Conservation (phyloP, 1,140 invertebrate genomes). For the Eurytemora carolleeae region DNA sequence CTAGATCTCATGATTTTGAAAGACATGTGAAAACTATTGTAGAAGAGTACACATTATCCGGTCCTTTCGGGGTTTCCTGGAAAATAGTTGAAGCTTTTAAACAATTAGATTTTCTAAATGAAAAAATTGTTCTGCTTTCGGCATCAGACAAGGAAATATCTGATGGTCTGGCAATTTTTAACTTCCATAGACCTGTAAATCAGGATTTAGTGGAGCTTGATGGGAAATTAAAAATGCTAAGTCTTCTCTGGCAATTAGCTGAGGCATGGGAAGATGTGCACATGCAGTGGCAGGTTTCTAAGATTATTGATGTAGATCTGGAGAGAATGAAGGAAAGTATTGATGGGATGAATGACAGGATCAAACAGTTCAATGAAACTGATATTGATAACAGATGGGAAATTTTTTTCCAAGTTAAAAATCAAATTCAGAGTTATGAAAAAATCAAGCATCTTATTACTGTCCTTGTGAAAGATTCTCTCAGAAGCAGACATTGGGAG, state of each 20-base stretch:
- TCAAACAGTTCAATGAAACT: neutral
- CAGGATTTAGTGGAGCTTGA: neutral
- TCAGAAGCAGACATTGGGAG: neutral
- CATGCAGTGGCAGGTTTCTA: neutral
- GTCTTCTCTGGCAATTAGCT: neutral
- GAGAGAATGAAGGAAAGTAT: neutral
- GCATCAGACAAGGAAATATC: neutral
- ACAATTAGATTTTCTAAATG: neutral
- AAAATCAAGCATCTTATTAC: neutral
- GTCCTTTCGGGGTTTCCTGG: neutral
- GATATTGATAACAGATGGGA: neutral
- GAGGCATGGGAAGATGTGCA: neutral
- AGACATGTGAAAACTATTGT: neutral
- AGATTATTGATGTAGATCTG: neutral
- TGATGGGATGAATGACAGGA: neutral
- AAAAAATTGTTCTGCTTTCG: neutral
- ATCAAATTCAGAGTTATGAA: neutral
- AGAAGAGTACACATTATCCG: neutral
- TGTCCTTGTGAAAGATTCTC: neutral
- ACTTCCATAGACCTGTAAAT: neutral
- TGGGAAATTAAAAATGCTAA: neutral
- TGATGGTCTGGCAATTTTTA: neutral
- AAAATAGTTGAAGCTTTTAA: neutral
- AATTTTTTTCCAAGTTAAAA: neutral
- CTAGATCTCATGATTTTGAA: neutral